phyloP scores from a whole-genome alignment of 64 coral and sea anemone genomes.

The Pocillopora damicornis region DNA sequence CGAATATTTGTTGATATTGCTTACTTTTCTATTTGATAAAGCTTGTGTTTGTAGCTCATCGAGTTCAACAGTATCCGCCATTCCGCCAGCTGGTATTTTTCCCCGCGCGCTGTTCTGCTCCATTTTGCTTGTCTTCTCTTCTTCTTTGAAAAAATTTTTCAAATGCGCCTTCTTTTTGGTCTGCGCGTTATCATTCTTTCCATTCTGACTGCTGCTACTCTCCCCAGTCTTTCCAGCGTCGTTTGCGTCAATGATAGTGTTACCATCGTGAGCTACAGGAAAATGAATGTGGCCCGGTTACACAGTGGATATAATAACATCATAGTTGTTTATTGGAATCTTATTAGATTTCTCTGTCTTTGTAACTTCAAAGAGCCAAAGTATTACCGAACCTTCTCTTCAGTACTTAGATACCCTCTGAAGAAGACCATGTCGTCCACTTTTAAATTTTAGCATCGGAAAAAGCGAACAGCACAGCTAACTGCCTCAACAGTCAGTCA shows the following conservation, averaged over 20 bases:
- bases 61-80: conserved; percentile 10
- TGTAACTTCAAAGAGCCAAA: too few relatives aligned
- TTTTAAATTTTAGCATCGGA: too few relatives aligned
- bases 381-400: too few relatives aligned
- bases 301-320: too few relatives aligned
- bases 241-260: neutral
- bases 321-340: too few relatives aligned
- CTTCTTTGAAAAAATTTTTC: conserved; percentile 24
- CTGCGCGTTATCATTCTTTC: neutral
- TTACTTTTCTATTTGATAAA: conserved; percentile 13
- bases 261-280: neutral
- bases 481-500: too few relatives aligned
- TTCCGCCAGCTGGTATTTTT: conserved; percentile 10
- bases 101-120: neutral
- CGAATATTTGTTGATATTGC: neutral
- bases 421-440: too few relatives aligned
- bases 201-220: neutral
- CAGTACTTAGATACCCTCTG: too few relatives aligned
- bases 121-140: neutral
- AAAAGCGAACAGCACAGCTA: too few relatives aligned
- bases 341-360: too few relatives aligned
- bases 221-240: neutral
- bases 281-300: neutral
- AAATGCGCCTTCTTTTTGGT: neutral
- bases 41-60: conserved; percentile 29